Base-by-base conservation (phyloP, 2,888 invertebrate genomes). In the Hyposoter didymator region DNA sequence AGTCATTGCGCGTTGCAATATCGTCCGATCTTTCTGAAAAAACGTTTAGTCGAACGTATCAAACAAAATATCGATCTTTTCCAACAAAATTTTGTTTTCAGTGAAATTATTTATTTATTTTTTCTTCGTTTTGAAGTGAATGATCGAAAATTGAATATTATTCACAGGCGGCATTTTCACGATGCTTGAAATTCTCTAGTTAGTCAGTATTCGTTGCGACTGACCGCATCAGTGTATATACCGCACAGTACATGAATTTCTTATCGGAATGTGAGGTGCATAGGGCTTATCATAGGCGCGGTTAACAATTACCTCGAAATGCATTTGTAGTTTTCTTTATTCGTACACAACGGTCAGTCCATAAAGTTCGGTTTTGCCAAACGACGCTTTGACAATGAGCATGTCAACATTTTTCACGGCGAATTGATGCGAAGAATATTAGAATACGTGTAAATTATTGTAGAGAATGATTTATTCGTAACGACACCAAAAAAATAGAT, bases 231-330 rank as follows among this genome's bases (percentile, higher is more conserved):
- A 32, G 39, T 32, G 28, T 35, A 2, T 49, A n/a, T n/a, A n/a
- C n/a, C n/a, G 70, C 5, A n/a, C 19, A n/a, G 49, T 47, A 7
- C 55, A 67, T 22, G 64, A 75, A 75, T 35, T 70, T 47, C 70
- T 85, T 82, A 82, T 85, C 85, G 14, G 49, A 72, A 76, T 64
- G 66, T 47, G 35, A 52, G 73, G 55, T 82, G 76, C 73, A 35
- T 88, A 86, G 67, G 76, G 73, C 78, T 89, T 89, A 90, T 90
- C 90, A 62, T 55, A 8, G 5, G 19, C 59, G 22, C 59, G 22
- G 72, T 55, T 79, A 86, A 88, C 87, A 82, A 75, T 75, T 35
- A 81, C 79, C 75, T 82, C 72, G 76, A 90, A 87, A n/a, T n/a
- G n/a, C n/a, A n/a, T n/a, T n/a, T n/a, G 87, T 85, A 66, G 39